Evolutionary conservation across 2,113 vertebrate genomes (phyloP), one percentile per base, ranked within the genome.

Genomic region (Gavialis gangeticus): DNA sequence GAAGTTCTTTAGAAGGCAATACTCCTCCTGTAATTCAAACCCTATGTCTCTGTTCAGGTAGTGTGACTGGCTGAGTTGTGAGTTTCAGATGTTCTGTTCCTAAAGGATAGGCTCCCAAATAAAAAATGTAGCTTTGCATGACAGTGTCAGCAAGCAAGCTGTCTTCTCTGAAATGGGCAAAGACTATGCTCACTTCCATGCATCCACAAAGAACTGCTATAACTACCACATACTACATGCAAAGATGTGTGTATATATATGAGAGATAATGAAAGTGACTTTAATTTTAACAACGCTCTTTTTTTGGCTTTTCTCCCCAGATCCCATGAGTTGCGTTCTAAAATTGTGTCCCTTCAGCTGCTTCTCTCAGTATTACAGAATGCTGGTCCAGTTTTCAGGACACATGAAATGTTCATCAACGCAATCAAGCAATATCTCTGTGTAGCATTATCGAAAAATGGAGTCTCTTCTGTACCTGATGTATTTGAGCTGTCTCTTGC

Each of bases 381-480:
- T 2, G 99, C 99, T 2, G 99, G 99, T 22, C 99, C 99, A 0
- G 98, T 99, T 88, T 99, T 99, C 96, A 98, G 99, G 96, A 99
- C 99, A 2, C 99, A 99, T 0, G 99, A 99, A 97, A 99, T 99
- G 99, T 99, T 99, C 73, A 99, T 99, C 97, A 99, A 99, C 54
- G 99, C 99, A 58, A 99, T 99, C 97, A 99, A 99, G 96, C 99
- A 99, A 71, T 99, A 99, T 85, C 98, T 99, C 92, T 99, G 99
- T 63, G 99, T 99, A 96, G 99, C 99, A 0, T 96, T 99, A 82
- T 99, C 99, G 86, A 99, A 99, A 95, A 99, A 99, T 0, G 99
- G 99, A 24, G 99, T 99, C 63, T 99, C 99, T 56, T 99, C 99
- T 24, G 99, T 99, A 97, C 99, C 99, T 76, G 99, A 99, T 96